Evolutionary conservation across 2,113 vertebrate species (phyloP).

Genomic region (Notarius quadriscutis): DNA sequence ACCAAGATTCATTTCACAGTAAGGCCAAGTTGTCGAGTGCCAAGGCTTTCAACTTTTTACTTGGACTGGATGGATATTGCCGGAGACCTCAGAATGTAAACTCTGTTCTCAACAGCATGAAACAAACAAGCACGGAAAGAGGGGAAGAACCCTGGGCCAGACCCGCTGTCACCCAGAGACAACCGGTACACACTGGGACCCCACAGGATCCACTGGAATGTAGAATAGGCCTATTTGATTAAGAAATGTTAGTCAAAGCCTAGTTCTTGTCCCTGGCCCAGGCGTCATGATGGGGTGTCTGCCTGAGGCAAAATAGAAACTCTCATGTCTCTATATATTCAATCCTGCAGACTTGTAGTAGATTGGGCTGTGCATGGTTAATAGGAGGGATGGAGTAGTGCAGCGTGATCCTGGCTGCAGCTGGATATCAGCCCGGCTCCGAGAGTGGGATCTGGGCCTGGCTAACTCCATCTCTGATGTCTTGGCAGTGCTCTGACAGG

Average conservation of each 20-base stretch:
- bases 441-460: constrained; percentile 46
- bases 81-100: constrained; percentile 55
- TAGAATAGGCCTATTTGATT: background rate
- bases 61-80: constrained; percentile 53
- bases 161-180: background rate
- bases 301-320: constrained; percentile 18
- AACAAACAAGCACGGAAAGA: constrained; percentile 51
- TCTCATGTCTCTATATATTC: constrained; percentile 33
- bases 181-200: constrained; percentile 1
- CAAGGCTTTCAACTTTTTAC: constrained; percentile 55
- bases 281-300: background rate
- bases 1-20: constrained; percentile 56
- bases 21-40: constrained; percentile 57
- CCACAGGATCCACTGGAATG: constrained; percentile 3
- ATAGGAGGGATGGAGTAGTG: constrained; percentile 16
- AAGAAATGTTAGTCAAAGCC: background rate
- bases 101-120: constrained; percentile 48
- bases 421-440: constrained; percentile 42
- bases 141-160: constrained; percentile 20
- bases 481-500: constrained; percentile 50
- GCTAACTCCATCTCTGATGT: constrained; percentile 42
- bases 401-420: constrained; percentile 33
- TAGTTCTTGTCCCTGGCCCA: background rate
- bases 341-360: constrained; percentile 28
- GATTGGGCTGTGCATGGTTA: constrained; percentile 24